A percentile compares a stretch with the other conserved stretches of the same genome.
Conservation (phyloP, 2,113 vertebrate genomes). For the Acanthochromis polyacanthus region DNA sequence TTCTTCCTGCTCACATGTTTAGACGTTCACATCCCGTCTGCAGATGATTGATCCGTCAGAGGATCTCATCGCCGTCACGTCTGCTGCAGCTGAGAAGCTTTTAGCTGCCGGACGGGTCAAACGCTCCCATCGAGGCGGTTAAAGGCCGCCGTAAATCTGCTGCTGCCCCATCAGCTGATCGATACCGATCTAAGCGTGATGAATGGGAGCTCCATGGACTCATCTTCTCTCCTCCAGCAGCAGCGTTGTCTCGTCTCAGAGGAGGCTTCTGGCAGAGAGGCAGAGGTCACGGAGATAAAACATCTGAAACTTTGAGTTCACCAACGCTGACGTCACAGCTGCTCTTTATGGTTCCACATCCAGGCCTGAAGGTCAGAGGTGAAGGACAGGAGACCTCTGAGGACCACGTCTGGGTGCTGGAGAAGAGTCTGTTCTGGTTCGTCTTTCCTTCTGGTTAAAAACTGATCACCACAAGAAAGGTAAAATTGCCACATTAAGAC, state of each 20-base stretch:
- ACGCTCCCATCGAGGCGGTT: conserved; percentile 38
- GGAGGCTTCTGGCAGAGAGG: conserved; percentile 4
- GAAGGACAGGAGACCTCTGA: neutral
- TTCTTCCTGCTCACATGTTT: conserved; percentile 46
- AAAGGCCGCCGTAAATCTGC: conserved; percentile 67
- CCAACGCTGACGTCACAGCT: neutral
- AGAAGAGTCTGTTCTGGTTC: no score
- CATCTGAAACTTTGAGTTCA: neutral
- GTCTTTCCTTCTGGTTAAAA: no score
- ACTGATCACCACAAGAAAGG: no score
- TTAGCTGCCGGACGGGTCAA: conserved; percentile 72
- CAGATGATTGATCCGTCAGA: conserved; percentile 53
- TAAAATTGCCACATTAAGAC: no score
- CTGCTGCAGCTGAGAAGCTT: conserved; percentile 61
- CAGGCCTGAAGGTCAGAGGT: neutral
- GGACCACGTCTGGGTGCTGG: no score
- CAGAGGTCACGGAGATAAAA: conserved; percentile 46
- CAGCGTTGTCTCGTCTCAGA: conserved; percentile 51
- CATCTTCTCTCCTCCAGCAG: conserved; percentile 29
- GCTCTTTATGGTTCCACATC: neutral
- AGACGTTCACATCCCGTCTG: conserved; percentile 6
- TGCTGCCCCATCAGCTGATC: conserved; percentile 62
- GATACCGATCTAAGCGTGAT: conserved; percentile 80
- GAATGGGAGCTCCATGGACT: conserved; percentile 63
- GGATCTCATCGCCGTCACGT: conserved; percentile 61